Evolutionary conservation across 1,140 invertebrate species (phyloP).

Genomic region (Cyphomyrmex costatus): DNA sequence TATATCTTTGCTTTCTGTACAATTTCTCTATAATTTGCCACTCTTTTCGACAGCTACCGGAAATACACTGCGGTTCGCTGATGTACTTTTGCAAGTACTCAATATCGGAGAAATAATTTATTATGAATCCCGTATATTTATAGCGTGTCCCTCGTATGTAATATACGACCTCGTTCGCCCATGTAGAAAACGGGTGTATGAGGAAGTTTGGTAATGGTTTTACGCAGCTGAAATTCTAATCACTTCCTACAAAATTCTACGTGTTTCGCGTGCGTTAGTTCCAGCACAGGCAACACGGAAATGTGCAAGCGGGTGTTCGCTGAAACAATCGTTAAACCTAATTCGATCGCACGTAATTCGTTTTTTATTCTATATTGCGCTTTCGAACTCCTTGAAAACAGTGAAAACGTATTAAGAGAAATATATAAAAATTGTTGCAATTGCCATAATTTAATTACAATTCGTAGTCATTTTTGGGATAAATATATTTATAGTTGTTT

Average conservation of each 20-base stretch:
- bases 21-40: neutral
- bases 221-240: slow-evolving; percentile 69
- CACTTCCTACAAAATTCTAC: slow-evolving; percentile 61
- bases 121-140: neutral
- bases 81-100: neutral
- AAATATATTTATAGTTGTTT: no score
- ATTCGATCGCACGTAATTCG: neutral
- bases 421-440: no score
- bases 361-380: neutral
- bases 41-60: neutral
- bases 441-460: no score
- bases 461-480: no score
- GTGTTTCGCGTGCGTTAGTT: slow-evolving; percentile 34
- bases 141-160: slow-evolving; percentile 12
- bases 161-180: slow-evolving; percentile 38
- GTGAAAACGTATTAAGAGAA: neutral
- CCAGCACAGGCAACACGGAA: neutral
- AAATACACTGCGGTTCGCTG: neutral
- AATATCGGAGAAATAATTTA: slow-evolving; percentile 40
- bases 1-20: neutral
- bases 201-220: slow-evolving; percentile 46
- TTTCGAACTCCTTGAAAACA: neutral
- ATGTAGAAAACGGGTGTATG: slow-evolving; percentile 45
- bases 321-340: slow-evolving; percentile 3
- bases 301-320: neutral